Evolutionary conservation across 2,113 vertebrate species (phyloP).

Genomic region (Theropithecus gelada): DNA sequence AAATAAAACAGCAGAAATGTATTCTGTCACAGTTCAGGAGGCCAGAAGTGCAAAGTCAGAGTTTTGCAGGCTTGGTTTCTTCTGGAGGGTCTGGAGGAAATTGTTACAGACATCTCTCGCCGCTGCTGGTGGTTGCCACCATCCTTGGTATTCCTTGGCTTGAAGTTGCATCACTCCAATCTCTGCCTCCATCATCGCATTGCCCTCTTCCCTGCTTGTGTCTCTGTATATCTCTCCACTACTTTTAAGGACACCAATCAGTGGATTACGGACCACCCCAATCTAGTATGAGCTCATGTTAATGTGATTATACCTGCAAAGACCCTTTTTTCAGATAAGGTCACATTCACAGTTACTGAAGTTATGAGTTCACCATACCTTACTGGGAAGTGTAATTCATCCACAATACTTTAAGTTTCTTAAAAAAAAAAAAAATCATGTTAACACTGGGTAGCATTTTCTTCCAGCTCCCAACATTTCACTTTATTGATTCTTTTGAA

Average conservation of each 20-base stretch:
- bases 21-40: background rate
- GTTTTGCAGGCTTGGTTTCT: background rate
- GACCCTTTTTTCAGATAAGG: background rate
- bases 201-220: background rate
- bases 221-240: background rate
- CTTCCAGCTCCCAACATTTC: background rate
- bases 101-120: too few relatives aligned
- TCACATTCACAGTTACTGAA: background rate
- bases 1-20: background rate
- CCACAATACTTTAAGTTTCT: background rate
- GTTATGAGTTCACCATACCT: background rate
- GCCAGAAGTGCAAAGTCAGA: background rate
- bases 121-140: too few relatives aligned
- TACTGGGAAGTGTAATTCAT: background rate
- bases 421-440: background rate
- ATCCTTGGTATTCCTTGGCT: background rate
- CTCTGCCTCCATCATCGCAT: background rate
- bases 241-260: background rate
- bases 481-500: background rate
- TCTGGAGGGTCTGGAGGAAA: background rate
- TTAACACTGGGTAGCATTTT: background rate
- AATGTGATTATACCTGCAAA: background rate
- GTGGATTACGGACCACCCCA: background rate
- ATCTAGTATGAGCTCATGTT: background rate
- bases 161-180: fast-evolving